These are phyloP conservation scores for Coenobita brevimanus DNA, from an alignment of 1,140 invertebrate species.

Conservation along the genomic window DNA sequence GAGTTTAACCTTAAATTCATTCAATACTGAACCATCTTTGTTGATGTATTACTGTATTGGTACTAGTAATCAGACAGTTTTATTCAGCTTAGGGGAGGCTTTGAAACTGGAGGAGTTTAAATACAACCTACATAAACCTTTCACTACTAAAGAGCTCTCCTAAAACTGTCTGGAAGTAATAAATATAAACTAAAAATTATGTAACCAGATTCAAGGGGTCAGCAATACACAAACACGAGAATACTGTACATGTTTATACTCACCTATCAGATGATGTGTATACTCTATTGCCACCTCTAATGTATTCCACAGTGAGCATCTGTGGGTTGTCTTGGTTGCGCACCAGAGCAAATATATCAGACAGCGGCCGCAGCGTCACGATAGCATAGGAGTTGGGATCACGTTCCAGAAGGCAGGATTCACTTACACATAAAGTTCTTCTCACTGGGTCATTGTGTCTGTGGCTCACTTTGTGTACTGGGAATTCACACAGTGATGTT, in stretches of 20 bases:
- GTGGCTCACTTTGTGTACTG: conserved; percentile 89
- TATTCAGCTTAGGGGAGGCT: too few species aligned
- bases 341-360: conserved; percentile 93
- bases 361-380: conserved; percentile 89
- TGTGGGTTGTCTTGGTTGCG: conserved; percentile 93
- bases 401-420: conserved; percentile 95
- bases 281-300: conserved; percentile 89
- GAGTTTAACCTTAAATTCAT: too few species aligned
- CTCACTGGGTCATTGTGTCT: conserved; percentile 83
- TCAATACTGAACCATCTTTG: too few species aligned
- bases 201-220: too few species aligned
- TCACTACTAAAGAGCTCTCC: too few species aligned
- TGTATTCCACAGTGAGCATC: conserved; percentile 94
- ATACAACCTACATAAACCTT: too few species aligned
- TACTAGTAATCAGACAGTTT: too few species aligned
- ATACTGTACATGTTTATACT: conserved; percentile 51
- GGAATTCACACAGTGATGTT: conserved; percentile 93
- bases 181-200: too few species aligned
- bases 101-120: too few species aligned
- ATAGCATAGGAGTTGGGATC: conserved; percentile 97
- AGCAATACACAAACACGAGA: too few species aligned
- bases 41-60: too few species aligned
- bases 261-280: conserved; percentile 84
- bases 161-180: too few species aligned
- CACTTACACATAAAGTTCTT: conserved; percentile 94